A percentile compares a stretch with the other conserved stretches of the same genome.
phyloP scores from a whole-genome alignment of 1,140 invertebrate species.

The Andricus grossulariae region DNA sequence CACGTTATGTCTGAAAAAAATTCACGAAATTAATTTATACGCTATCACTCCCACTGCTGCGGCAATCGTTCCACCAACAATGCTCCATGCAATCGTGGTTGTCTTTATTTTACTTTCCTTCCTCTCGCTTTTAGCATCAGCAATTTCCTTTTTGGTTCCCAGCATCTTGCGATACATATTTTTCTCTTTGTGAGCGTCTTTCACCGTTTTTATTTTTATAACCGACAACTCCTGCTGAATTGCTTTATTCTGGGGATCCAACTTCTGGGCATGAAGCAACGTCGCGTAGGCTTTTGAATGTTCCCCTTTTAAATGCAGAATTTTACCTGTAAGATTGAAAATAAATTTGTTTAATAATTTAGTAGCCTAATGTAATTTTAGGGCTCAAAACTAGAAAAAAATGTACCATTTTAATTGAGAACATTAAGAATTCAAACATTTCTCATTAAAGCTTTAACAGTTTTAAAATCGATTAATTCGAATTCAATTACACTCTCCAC shows the following conservation, averaged over 20 bases:
- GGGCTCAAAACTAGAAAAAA: too few relatives aligned
- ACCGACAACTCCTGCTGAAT: constrained; percentile 79
- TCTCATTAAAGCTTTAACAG: too few relatives aligned
- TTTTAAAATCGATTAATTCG: too few relatives aligned
- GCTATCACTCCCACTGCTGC: constrained; percentile 63
- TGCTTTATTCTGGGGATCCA: constrained; percentile 78
- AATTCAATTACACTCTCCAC: too few relatives aligned
- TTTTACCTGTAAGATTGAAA: constrained; percentile 71
- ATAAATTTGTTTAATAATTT: constrained; percentile 34
- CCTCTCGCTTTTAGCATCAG: constrained; percentile 31
- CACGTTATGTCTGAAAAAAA: not conserved
- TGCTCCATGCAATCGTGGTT: constrained; percentile 62
- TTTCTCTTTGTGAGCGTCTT: constrained; percentile 78
- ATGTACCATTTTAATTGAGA: too few relatives aligned
- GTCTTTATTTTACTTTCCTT: constrained; percentile 49
- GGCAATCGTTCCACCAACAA: constrained; percentile 67
- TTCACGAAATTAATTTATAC: constrained; percentile 66
- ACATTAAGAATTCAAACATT: too few relatives aligned
- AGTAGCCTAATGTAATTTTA: not conserved
- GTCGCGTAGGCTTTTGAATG: constrained; percentile 78
- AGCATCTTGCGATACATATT: constrained; percentile 83
- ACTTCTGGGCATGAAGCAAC: constrained; percentile 78
- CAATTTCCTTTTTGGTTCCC: constrained; percentile 64
- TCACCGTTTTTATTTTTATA: constrained; percentile 77
- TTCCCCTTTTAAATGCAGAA: constrained; percentile 80